Conservation (phyloP, 2,888 invertebrate species). For the Hirtodrosophila confusa region DNA sequence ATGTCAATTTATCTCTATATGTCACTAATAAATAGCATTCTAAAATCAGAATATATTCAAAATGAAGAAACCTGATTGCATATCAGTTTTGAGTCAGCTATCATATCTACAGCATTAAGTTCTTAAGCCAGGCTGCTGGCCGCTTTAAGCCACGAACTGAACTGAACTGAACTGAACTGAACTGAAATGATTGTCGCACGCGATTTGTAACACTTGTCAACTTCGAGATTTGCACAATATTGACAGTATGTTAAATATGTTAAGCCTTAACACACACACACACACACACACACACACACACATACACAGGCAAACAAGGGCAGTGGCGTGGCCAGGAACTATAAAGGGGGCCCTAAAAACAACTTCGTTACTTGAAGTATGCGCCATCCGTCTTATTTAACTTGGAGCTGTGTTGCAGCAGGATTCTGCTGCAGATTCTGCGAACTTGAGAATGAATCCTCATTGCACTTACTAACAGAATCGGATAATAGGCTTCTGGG, state of each 20-base stretch:
- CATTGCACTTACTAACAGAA: no score
- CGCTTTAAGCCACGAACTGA: constrained; percentile 22
- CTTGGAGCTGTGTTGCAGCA: no score
- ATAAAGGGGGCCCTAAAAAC: no score
- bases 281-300: constrained; percentile 20
- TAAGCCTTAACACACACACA: constrained; percentile 37
- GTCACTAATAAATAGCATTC: no score
- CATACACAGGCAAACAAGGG: constrained; percentile 16
- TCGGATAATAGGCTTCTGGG: no score
- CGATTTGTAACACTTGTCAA: constrained; percentile 78
- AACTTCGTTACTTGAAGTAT: no score
- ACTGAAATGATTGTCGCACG: constrained; percentile 32
- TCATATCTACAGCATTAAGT: constrained; percentile 42
- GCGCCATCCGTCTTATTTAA: no score
- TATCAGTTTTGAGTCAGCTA: not conserved
- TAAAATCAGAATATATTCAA: not conserved
- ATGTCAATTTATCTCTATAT: no score
- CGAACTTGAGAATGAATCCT: no score
- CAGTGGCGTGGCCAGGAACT: no score
- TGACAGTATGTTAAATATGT: constrained; percentile 61
- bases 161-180: constrained; percentile 8
- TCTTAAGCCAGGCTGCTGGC: constrained; percentile 51
- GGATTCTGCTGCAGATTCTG: no score
- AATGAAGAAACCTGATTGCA: not conserved
- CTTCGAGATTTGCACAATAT: constrained; percentile 67